Evolutionary conservation across 2,888 invertebrate genomes (phyloP), one percentile per base, ranked within the genome.

Genomic region (Linnaemya vulpina): DNA sequence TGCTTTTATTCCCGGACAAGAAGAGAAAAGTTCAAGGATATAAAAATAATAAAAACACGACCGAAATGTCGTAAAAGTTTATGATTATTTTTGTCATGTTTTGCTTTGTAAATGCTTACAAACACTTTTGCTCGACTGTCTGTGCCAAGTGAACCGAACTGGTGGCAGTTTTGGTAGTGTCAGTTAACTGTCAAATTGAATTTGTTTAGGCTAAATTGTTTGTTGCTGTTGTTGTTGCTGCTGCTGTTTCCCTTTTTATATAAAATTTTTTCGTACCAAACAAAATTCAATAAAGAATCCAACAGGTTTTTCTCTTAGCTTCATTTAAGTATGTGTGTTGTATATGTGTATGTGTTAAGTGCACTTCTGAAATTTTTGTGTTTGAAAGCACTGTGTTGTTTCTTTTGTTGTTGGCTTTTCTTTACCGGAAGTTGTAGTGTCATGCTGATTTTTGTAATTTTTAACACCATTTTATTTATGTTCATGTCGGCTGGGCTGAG

Each of bases 1-100:
- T 71, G 80, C 30, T 15, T 60, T 30, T 63, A 30, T 40, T 46
- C 58, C 38, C 35, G 35, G 49, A 17, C 51, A 38, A 38, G 51
- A 40, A 65, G 25, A 8, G 13, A 40, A 63, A 71, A 43, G 49
- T 58, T 65, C 49, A 49, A 58, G 58, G 65, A 73, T 80, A 58
- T 43, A 38, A 58, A 63, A 80, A 71, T 71, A 73, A 79, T 73
- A 80, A 78, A 68, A 62, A 17, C 65, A 76, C 76, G 46, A 40
- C 70, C 40, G 71, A 75, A 91, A 91, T 90, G 90, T 92, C 92
- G 91, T 91, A 91, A 91, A 91, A 91, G 89, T 92, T 91, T 91
- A 91, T 91, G 90, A 89, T 90, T 90, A 90, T 89, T 90, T 88
- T 67, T 86, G 87, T 86, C 86, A 86, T 86, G 55, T 86, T 84